Evolutionary conservation across 2,113 vertebrate genomes (phyloP), one percentile per base, ranked within the genome.

Genomic region (Heterochromis multidens): DNA sequence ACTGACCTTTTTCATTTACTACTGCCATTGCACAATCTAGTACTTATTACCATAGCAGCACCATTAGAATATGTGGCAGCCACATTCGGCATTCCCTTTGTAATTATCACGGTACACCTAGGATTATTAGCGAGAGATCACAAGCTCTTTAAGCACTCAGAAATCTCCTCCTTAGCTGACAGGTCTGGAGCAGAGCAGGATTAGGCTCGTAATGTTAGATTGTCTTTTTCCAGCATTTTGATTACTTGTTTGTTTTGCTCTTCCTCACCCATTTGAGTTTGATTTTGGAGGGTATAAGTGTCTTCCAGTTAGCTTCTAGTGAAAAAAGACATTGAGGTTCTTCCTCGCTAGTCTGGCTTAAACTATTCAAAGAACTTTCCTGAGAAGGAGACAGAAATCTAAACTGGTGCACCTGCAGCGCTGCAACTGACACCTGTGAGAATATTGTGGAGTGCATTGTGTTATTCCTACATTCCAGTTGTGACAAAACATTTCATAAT

Each of bases 351-450:
- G 60, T 83, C 33, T 58, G 16, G 59, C 10, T 59, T 21, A 16
- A 89, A 49, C 77, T 46, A 13, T 35, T 3, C 14, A 72, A 80
- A 80, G 62, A 80, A 52, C 72, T 77, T 46, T 7, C 25, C 40
- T 46, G 67, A 35, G 79, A 87, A 83, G 70, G 23, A 54, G 5
- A 67, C 31, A 63, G 81, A 92, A 84, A 92, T 86, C 83, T 79
- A 82, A 91, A 90, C 90, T 35, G 83, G 54, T 84, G 76, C 87
- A 88, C 88, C 92, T 91, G 91, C 82, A 82, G 81, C n/a, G 67
- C 62, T 82, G 13, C 88, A 94, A 84, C 62, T 77, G 83, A 94
- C 88, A 93, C 93, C 90, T 88, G 91, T 90, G 93, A 86, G 91
- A 94, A 89, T 84, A 72, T 70, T 40, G 62, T 46, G 35, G 35